Evolutionary conservation across 1,140 invertebrate species (phyloP), one percentile per base, ranked within the genome.

Genomic region (Aphis gossypii): DNA sequence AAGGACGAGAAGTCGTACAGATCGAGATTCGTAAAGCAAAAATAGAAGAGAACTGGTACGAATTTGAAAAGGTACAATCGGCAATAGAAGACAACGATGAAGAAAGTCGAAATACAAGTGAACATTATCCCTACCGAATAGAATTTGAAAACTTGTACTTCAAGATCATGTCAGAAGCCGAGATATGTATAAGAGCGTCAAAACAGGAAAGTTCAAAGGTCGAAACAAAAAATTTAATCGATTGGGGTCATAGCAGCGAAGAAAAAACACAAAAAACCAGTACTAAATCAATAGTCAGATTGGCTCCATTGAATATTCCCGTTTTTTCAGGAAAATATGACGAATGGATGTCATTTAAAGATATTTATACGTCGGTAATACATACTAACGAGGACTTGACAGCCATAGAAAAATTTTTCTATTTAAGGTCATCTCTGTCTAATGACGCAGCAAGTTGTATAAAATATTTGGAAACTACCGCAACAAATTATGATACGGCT

Each of bases 301-400:
- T 90, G 44, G 51, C 88, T 38, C 7, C 88, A 23, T 35, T 90
- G 8, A 38, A 54, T 20, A 56, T 90, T 38, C 51, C 51, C 0
- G 35, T 25, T 8, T 90, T 90, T 90, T 35, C 88, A 23, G 51
- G 88, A 25, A 35, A 90, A 38, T 90, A 90, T 54, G 44, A n/a
- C 18, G 51, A 90, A 38, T 90, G 88, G 88, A 23, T 9, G 44
- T 38, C 88, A 25, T 90, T 56, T 90, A 23, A 38, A 8, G 88
- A 90, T 56, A 38, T 90, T 23, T 90, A 48, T 90, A 54, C 51
- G 30, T 3, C 46, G 4, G 41, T 60, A 56, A 54, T 90, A 23
- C 88, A 90, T 56, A 38, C 14, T 23, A 90, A 90, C 56, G n/a
- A 21, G 14, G 30, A 30, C 20, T 51, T 89, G n/a, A 51, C 25